A percentile compares a stretch with the other conserved stretches of the same genome.
Evolutionary conservation across 2,113 vertebrate genomes (phyloP).

Genomic region (Tachysurus vachellii): DNA sequence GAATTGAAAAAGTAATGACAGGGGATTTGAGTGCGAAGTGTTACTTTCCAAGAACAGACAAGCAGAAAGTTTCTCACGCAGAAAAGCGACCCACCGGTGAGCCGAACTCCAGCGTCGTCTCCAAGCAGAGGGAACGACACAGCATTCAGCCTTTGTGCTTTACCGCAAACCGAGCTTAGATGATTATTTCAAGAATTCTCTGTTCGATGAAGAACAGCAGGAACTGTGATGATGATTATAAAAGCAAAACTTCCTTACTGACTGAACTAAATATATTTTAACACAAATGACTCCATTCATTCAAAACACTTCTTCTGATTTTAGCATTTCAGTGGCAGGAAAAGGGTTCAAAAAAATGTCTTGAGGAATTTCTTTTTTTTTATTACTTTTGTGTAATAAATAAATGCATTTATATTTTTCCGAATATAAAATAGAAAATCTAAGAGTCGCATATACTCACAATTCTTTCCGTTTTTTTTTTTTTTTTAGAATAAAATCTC

Average conservation of each 20-base stretch:
- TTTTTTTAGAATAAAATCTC: neutral
- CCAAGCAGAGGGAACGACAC: neutral
- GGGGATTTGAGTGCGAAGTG: neutral
- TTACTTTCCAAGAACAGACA: slow-evolving; percentile 26
- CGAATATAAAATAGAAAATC: neutral
- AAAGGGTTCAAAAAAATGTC: neutral
- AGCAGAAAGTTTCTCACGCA: slow-evolving; percentile 22
- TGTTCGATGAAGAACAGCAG: neutral
- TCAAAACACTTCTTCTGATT: neutral
- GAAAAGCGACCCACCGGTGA: slow-evolving; percentile 22
- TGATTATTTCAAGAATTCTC: neutral
- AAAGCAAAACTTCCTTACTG: neutral
- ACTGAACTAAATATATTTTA: neutral
- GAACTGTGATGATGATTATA: neutral
- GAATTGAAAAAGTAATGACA: slow-evolving; percentile 32
- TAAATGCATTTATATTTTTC: neutral
- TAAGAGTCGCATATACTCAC: neutral
- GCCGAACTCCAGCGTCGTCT: neutral
- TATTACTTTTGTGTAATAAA: neutral
- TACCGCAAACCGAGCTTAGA: neutral
- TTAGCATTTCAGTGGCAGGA: neutral
- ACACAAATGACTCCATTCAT: neutral
- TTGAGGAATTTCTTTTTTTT: neutral
- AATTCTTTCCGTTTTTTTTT: neutral
- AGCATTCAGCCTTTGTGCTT: too few species aligned